Conservation (phyloP, 2,113 vertebrate species). For the Burhinus oedicnemus region DNA sequence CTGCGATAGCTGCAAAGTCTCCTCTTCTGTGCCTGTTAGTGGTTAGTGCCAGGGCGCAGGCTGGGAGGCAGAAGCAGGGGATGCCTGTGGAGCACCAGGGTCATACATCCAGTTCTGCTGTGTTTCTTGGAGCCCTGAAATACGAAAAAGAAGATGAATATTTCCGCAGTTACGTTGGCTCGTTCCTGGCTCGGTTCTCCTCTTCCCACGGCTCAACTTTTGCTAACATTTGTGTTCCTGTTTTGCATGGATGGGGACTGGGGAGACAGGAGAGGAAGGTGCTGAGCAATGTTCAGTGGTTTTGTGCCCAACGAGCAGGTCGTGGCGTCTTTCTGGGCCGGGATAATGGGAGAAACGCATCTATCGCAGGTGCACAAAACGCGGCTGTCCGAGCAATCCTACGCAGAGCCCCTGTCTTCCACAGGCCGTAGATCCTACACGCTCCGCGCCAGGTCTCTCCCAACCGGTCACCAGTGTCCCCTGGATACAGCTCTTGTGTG, state of each 20-base stretch:
- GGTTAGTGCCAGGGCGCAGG: not conserved
- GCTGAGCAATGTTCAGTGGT: not conserved
- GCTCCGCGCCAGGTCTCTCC: not conserved
- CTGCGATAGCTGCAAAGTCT: not conserved
- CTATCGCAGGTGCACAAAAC: not conserved
- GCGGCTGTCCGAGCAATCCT: rapidly evolving
- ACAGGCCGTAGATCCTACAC: not conserved
- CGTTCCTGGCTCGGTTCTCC: not conserved
- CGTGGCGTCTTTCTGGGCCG: not conserved
- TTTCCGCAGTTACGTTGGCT: not conserved
- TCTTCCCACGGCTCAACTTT: not conserved
- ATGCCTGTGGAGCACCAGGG: not conserved
- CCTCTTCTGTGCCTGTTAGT: not conserved
- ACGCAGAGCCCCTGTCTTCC: not conserved
- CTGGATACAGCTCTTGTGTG: not conserved
- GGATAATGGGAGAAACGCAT: not conserved
- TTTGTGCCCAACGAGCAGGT: not conserved
- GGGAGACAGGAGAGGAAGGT: not conserved
- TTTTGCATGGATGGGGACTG: not conserved
- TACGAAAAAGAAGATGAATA: not conserved
- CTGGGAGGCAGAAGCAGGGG: not conserved
- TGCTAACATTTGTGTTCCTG: not conserved
- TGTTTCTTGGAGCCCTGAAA: not conserved
- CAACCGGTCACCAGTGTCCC: not conserved
- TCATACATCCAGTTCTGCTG: not conserved